These are phyloP conservation scores for Drosophila vallismaia DNA, from an alignment of 2,888 invertebrate genomes.

Conservation along the genomic window DNA sequence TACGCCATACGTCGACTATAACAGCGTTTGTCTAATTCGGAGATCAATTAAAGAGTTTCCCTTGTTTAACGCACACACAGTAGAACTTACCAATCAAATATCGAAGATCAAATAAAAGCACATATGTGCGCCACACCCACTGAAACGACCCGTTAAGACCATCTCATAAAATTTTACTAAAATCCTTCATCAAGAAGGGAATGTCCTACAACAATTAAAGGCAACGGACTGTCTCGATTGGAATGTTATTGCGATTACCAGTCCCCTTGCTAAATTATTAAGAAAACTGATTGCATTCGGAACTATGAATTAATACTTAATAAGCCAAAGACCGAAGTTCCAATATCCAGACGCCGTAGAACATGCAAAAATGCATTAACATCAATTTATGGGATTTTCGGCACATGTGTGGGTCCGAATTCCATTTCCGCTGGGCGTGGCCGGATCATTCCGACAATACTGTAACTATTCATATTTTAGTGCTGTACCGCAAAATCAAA, in stretches of 20 bases:
- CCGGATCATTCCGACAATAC: constrained; percentile 37
- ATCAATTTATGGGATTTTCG: constrained; percentile 47
- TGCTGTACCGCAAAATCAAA: constrained; percentile 40
- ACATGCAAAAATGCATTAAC: constrained; percentile 76
- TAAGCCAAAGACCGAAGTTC: constrained; percentile 13
- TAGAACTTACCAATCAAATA: constrained; percentile 50
- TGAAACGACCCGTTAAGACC: neutral
- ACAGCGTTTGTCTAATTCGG: constrained; percentile 24
- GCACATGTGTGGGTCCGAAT: constrained; percentile 27
- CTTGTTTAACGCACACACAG: neutral
- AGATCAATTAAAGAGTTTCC: constrained; percentile 39
- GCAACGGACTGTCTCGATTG: constrained; percentile 17
- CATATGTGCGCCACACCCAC: constrained; percentile 45
- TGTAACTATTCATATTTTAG: constrained; percentile 76
- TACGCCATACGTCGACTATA: constrained; percentile 16
- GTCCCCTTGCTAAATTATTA: constrained; percentile 55
- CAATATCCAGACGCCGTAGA: constrained; percentile 4
- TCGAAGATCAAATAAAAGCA: constrained; percentile 46
- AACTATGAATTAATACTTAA: constrained; percentile 52
- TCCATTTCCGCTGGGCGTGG: constrained; percentile 47
- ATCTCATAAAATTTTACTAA: constrained; percentile 22
- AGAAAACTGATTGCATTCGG: constrained; percentile 68
- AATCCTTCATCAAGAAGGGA: constrained; percentile 15
- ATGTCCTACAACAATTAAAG: constrained; percentile 49
- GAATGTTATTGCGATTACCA: constrained; percentile 31